Percentiles rank a stretch among this genome's conserved stretches.
phyloP scores from a whole-genome alignment of 2,113 vertebrate genomes.

The Anser cygnoides region DNA sequence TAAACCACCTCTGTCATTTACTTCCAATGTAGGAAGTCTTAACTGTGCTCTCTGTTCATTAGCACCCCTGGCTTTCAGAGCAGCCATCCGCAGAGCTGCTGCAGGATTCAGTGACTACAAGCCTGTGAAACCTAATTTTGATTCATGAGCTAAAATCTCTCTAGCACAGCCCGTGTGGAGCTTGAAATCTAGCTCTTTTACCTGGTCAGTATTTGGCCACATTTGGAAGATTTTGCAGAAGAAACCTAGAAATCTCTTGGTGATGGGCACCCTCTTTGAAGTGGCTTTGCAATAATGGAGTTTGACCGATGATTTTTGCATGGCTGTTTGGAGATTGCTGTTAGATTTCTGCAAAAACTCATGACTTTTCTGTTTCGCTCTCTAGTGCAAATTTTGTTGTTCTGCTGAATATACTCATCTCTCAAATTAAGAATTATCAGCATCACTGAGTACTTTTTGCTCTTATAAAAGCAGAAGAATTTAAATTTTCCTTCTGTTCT shows the following conservation, averaged over 20 bases:
- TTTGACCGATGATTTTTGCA: neutral
- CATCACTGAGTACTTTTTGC: neutral
- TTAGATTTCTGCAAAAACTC: neutral
- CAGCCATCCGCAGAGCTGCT: conserved; percentile 60
- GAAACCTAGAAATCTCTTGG: neutral
- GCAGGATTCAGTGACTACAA: conserved; percentile 10
- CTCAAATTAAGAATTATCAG: neutral
- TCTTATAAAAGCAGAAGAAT: neutral
- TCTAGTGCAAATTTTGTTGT: neutral
- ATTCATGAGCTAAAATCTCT: conserved; percentile 56
- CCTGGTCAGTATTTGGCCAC: neutral
- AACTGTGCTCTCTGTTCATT: conserved; percentile 57
- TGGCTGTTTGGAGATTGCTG: neutral
- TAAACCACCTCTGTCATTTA: conserved; percentile 74
- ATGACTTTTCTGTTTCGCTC: neutral
- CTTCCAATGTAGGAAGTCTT: conserved; percentile 58
- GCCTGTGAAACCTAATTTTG: conserved; percentile 60
- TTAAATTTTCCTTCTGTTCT: neutral
- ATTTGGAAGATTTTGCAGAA: neutral
- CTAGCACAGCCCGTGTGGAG: neutral
- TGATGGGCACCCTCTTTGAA: neutral
- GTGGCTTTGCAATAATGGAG: neutral
- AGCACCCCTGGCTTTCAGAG: conserved; percentile 19
- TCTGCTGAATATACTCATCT: neutral
- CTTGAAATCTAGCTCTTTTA: neutral